Percentiles rank a stretch among this genome's conserved stretches.
These are phyloP conservation scores for Mesocricetus auratus DNA, from an alignment of 2,113 vertebrate species.

Conservation along the genomic window DNA sequence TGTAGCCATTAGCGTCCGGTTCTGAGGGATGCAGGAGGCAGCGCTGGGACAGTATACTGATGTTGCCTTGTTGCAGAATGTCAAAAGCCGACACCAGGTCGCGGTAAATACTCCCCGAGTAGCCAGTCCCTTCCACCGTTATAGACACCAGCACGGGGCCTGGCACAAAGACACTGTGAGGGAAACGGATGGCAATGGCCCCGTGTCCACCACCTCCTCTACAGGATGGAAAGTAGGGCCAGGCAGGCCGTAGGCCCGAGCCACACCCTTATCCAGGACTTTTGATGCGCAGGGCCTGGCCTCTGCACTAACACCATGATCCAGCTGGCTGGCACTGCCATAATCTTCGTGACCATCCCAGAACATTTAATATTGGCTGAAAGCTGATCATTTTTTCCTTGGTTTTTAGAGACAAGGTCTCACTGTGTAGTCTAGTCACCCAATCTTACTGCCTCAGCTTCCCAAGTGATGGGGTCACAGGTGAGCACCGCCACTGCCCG, in stretches of 20 bases:
- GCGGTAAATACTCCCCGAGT: constrained; percentile 89
- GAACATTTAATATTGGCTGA: background rate
- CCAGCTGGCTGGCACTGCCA: background rate
- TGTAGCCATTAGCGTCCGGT: constrained; percentile 82
- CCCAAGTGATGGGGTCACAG: too few relatives aligned
- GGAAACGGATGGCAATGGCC: accelerated
- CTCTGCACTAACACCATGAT: background rate
- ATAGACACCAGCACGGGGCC: constrained; percentile 87
- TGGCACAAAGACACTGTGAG: constrained; percentile 34
- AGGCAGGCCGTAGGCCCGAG: background rate
- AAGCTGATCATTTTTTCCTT: background rate
- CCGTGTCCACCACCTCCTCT: background rate
- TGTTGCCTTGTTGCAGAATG: constrained; percentile 89
- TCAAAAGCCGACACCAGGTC: constrained; percentile 91
- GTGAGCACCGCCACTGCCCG: too few relatives aligned
- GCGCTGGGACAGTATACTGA: constrained; percentile 90
- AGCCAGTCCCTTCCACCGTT: constrained; percentile 89
- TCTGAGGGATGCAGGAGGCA: constrained; percentile 88
- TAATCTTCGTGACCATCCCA: background rate
- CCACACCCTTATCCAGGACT: too few relatives aligned
- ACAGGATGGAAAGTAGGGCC: background rate
- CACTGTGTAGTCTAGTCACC: background rate
- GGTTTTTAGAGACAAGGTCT: background rate
- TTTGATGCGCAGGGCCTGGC: background rate
- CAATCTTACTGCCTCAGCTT: background rate